These are phyloP conservation scores for Athalia cordata DNA, from an alignment of 2,888 invertebrate species.

Conservation along the genomic window DNA sequence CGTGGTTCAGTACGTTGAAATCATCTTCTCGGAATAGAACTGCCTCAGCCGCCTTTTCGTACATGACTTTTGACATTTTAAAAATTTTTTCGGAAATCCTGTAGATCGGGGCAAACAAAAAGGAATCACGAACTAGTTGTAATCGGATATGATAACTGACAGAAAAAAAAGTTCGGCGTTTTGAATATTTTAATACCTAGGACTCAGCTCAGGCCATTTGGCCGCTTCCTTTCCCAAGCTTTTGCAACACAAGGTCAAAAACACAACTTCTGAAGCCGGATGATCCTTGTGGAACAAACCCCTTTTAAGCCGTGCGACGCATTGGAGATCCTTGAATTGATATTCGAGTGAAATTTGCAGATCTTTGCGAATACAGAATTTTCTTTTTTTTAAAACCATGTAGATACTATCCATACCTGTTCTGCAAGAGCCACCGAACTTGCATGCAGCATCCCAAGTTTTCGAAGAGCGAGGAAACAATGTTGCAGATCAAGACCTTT, in stretches of 20 bases:
- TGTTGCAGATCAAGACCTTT: conserved; percentile 77
- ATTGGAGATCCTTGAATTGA: conserved; percentile 9
- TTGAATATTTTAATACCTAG: conserved; percentile 9
- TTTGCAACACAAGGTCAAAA: not conserved
- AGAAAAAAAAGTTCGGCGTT: not conserved
- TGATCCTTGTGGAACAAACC: conserved; percentile 35
- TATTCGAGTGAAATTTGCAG: not conserved
- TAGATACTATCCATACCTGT: conserved; percentile 70
- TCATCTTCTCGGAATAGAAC: conserved; percentile 51
- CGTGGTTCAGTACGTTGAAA: conserved; percentile 69
- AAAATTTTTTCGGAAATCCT: conserved; percentile 23
- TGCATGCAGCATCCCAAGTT: conserved; percentile 77
- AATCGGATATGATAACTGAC: not conserved
- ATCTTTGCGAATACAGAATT: no score
- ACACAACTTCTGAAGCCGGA: not conserved
- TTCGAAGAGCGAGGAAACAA: conserved; percentile 73
- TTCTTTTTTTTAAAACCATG: not conserved
- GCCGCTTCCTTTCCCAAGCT: not conserved
- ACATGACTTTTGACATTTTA: conserved; percentile 43
- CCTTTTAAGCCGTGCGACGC: not conserved
- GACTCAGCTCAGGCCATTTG: conserved; percentile 14
- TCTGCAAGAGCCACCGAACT: conserved; percentile 75
- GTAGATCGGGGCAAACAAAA: not conserved
- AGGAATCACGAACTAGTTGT: not conserved
- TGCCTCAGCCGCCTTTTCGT: conserved; percentile 46